Conservation (phyloP, 2,888 invertebrate genomes). For the Drosophila nigritarsus region DNA sequence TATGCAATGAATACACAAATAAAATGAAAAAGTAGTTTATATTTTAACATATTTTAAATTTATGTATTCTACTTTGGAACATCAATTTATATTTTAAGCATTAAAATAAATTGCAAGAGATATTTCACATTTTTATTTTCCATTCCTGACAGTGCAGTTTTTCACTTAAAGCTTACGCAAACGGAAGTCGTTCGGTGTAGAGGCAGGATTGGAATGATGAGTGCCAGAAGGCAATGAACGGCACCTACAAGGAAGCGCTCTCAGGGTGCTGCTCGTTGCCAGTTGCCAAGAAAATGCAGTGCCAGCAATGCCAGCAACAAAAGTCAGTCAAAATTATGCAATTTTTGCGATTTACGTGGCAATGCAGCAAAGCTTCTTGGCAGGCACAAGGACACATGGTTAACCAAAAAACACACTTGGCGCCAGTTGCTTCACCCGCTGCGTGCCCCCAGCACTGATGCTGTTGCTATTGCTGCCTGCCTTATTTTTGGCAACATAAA, state of each 20-base stretch:
- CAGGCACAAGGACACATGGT: slow-evolving; percentile 58
- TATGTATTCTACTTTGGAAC: not conserved
- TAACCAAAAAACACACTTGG: slow-evolving; percentile 77
- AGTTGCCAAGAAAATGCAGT: slow-evolving; percentile 71
- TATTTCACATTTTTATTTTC: slow-evolving; percentile 28
- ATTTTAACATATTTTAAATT: not conserved
- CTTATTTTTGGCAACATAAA: slow-evolving; percentile 70
- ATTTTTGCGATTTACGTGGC: slow-evolving; percentile 81
- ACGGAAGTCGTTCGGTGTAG: slow-evolving; percentile 33
- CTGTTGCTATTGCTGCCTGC: slow-evolving; percentile 31
- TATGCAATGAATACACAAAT: not conserved
- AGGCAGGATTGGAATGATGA: slow-evolving; percentile 11
- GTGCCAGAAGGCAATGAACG: slow-evolving; percentile 60
- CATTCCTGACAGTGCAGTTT: slow-evolving; percentile 28
- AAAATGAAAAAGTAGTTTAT: not conserved
- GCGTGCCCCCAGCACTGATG: slow-evolving; percentile 14
- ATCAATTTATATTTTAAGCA: not conserved
- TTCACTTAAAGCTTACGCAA: slow-evolving; percentile 54
- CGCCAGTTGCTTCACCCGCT: slow-evolving; percentile 61
- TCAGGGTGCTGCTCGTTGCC: slow-evolving; percentile 7
- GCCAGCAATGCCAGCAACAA: slow-evolving; percentile 69
- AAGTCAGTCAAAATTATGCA: slow-evolving; percentile 82
- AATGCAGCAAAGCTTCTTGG: slow-evolving; percentile 54
- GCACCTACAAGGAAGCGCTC: slow-evolving; percentile 60
- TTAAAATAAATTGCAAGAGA: slow-evolving; percentile 31